Base-by-base conservation (phyloP, 2,888 invertebrate species). In the Proisotoma minuta region DNA sequence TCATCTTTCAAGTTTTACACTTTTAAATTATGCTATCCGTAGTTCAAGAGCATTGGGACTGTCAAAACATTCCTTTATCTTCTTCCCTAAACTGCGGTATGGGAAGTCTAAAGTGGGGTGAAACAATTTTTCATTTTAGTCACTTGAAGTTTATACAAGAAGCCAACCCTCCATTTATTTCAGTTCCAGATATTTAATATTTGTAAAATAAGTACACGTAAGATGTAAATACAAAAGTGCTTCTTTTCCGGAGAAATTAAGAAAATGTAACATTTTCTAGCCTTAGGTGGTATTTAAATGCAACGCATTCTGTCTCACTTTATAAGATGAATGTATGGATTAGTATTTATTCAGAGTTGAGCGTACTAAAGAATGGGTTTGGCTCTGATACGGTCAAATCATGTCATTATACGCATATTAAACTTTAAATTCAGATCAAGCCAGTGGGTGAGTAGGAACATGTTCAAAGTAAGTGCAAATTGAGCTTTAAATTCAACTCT, bases 361-460 rank as follows among this genome's bases (percentile, higher is more conserved):
- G n/a, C n/a, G n/a, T n/a, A n/a, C n/a, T n/a, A n/a, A 43, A 43
- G 43, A 43, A 20, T 43, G 18, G 43, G 43, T 15, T 34, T 43
- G 18, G 43, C 43, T n/a, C 5, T 43, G 43, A 5, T 12, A 4
- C 20, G 43, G 5, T 15, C 4, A 12, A 43, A 43, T 43, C 43
- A 20, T 43, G 43, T 43, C 43, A 43, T 43, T 43, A 43, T 43
- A 15, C 43, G 43, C 10, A 43, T n/a, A n/a, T 43, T 43, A 43
- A 5, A 43, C 43, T 18, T 43, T 43, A n/a, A 5, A 43, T 43
- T 43, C 15, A 43, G 10, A 12, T 5, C 10, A 43, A 20, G 34
- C 8, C 34, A 34, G 8, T 34, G 34, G 34, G 34, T 34, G 15
- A 34, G 34, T n/a, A 43, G 43, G 10, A 43, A 20, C 20, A n/a